Evolutionary conservation across 2,113 vertebrate genomes (phyloP).

Genomic region (Cromileptes altivelis): DNA sequence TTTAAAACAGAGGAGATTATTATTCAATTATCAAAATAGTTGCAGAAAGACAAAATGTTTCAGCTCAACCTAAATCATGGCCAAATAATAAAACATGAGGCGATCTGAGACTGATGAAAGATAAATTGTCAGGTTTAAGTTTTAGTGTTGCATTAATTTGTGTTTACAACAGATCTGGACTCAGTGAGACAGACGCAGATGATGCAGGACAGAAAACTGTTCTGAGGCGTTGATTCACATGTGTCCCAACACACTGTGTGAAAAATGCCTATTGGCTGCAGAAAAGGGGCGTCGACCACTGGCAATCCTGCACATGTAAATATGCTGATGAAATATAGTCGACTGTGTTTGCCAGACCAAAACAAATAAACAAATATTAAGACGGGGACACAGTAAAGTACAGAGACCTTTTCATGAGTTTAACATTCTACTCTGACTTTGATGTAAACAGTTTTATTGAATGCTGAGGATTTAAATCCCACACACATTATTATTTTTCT

Average conservation of each 20-base stretch:
- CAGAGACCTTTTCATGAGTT: neutral
- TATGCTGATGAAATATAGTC: constrained; percentile 31
- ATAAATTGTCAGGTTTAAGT: no score
- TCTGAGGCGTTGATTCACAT: neutral
- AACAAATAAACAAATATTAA: constrained; percentile 39
- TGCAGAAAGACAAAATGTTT: no score
- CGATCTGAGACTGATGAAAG: no score
- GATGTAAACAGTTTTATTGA: neutral
- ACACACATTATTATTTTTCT: neutral
- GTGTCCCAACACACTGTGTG: neutral
- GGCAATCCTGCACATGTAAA: constrained; percentile 1
- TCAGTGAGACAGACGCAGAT: no score
- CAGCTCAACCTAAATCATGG: no score
- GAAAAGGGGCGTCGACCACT: neutral
- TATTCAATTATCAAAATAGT: no score
- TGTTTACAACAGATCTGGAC: no score
- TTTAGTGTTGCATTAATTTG: no score
- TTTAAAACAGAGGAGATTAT: no score
- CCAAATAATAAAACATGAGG: no score
- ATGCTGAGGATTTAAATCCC: neutral
- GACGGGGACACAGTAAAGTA: neutral
- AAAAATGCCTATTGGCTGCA: constrained; percentile 16
- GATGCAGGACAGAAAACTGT: neutral
- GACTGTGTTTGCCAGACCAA: constrained; percentile 20
- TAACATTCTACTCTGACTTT: neutral